Percentiles rank a stretch among this genome's conserved stretches.
phyloP scores from a whole-genome alignment of 2,888 invertebrate species.

The Tribolium freemani region DNA sequence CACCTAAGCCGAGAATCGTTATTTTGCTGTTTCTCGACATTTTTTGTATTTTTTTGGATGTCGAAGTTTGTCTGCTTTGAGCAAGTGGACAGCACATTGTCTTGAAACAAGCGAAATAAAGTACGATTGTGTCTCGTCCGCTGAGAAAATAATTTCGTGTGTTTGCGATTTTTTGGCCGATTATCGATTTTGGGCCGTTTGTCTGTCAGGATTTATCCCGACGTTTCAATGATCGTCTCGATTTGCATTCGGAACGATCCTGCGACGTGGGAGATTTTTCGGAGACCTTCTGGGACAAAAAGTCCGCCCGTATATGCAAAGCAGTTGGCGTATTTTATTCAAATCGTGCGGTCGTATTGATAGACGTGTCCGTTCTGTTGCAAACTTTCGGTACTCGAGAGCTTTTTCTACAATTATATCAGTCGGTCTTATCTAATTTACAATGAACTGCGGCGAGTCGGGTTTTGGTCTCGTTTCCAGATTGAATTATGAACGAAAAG shows the following conservation, averaged over 20 bases:
- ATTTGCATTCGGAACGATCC: slow-evolving; percentile 25
- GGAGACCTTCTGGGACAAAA: slow-evolving; percentile 54
- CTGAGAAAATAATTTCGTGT: background rate
- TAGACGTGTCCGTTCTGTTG: slow-evolving; percentile 63
- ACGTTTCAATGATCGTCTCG: slow-evolving; percentile 1
- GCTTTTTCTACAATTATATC: slow-evolving; percentile 59
- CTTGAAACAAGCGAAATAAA: too few relatives aligned
- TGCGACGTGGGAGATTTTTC: slow-evolving; percentile 63
- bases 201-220: slow-evolving; percentile 1
- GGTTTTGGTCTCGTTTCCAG: slow-evolving; percentile 59
- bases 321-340: slow-evolving; percentile 63
- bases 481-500: slow-evolving; percentile 64
- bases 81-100: too few relatives aligned
- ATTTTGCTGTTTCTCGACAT: too few relatives aligned
- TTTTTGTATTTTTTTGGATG: too few relatives aligned
- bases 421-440: slow-evolving; percentile 62
- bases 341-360: slow-evolving; percentile 60
- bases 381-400: slow-evolving; percentile 61
- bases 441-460: slow-evolving; percentile 55
- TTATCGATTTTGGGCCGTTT: background rate
- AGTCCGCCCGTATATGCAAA: slow-evolving; percentile 59
- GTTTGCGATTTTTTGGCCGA: background rate
- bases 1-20: too few relatives aligned
- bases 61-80: too few relatives aligned
- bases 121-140: too few relatives aligned